Evolutionary conservation across 2,797 vertebrate species (phyloP).

Genomic region (Bradypodion pumilum): DNA sequence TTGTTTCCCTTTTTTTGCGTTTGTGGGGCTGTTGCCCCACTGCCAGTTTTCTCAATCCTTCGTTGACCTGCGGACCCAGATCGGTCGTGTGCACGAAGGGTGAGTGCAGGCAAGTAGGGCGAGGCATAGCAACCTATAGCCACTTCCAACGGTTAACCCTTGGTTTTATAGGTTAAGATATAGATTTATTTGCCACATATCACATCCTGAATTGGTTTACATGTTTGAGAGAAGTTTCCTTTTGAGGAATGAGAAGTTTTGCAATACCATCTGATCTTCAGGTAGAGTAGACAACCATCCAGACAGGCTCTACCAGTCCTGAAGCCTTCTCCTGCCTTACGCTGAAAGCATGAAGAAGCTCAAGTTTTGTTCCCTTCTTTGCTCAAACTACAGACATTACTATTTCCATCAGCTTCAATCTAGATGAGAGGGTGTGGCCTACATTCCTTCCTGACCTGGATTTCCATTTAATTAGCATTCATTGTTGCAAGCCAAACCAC

Average conservation of each 20-base stretch:
- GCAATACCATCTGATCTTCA: background rate
- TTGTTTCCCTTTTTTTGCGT: too few relatives aligned
- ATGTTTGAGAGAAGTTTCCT: background rate
- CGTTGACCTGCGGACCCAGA: too few relatives aligned
- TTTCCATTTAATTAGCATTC: background rate
- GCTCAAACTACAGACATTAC: background rate
- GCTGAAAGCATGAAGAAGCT: background rate
- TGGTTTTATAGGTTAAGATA: too few relatives aligned
- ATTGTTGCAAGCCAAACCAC: background rate
- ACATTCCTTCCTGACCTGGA: background rate
- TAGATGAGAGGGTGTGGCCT: too few relatives aligned
- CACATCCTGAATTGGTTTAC: background rate
- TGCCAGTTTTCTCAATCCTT: too few relatives aligned
- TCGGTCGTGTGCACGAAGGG: too few relatives aligned
- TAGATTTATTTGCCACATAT: background rate
- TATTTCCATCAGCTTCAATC: background rate
- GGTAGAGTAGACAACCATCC: background rate
- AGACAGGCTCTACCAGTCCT: background rate
- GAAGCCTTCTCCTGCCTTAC: background rate
- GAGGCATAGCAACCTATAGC: too few relatives aligned
- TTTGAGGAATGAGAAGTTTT: background rate
- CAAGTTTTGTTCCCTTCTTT: background rate
- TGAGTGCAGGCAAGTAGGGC: too few relatives aligned
- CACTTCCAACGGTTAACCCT: too few relatives aligned
- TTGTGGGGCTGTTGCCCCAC: too few relatives aligned